These are phyloP conservation scores for Potamarius usumacintae DNA, from an alignment of 2,113 vertebrate species.

Conservation along the genomic window DNA sequence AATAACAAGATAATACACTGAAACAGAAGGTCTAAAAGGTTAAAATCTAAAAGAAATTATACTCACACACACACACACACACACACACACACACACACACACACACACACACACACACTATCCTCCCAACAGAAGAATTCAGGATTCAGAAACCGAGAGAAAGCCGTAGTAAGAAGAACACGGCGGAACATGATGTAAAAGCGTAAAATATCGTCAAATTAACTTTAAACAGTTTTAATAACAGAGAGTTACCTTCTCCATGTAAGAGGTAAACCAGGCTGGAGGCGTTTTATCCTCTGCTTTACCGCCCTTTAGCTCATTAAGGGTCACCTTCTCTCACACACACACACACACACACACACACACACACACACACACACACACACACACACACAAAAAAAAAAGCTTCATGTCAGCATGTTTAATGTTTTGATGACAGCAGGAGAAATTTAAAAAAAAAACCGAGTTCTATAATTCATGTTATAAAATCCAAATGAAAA, in stretches of 20 bases:
- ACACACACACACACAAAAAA: background rate
- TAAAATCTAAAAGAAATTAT: background rate
- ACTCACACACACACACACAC: too few species aligned
- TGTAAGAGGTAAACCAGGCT: constrained; percentile 93
- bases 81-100: too few species aligned
- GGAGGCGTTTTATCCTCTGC: constrained; percentile 83
- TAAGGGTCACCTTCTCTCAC: constrained; percentile 66
- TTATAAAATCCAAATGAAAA: background rate
- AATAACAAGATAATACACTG: background rate
- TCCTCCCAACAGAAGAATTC: background rate
- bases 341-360: background rate
- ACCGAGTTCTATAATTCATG: background rate
- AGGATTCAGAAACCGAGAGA: background rate
- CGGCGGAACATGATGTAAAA: background rate
- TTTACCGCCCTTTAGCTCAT: constrained; percentile 71
- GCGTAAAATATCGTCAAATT: background rate
- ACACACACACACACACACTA: background rate
- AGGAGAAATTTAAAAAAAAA: background rate
- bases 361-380: background rate
- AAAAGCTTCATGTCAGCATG: background rate
- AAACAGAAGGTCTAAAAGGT: background rate
- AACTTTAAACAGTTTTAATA: background rate
- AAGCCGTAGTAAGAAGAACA: background rate
- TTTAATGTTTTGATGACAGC: background rate
- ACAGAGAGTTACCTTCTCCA: constrained; percentile 80